Evolutionary conservation across 2,113 vertebrate species (phyloP), one percentile per base, ranked within the genome.

Genomic region (Sander lucioperca): DNA sequence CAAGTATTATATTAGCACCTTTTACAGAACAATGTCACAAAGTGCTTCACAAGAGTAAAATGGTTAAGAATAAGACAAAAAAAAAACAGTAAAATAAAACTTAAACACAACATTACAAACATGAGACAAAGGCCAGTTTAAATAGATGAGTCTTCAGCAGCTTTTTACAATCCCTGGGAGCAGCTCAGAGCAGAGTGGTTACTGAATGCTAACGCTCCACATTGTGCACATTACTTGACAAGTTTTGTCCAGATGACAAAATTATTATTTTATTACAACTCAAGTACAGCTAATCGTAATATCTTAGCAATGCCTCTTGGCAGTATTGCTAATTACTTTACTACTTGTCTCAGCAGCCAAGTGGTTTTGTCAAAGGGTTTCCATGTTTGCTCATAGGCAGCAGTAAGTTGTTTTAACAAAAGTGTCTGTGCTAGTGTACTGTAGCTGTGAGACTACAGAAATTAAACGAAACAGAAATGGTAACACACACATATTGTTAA

Each of bases 201-300:
- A 70, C 59, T 74, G 68, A 74, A 80, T 57, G 51, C 77, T 74
- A 63, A 79, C 67, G 47, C 71, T 56, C 27, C 27, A 27, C 27
- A 27, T 27, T 27, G 68, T 54, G 62, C 57, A 69, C 45, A 77
- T 62, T 67, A 80, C 53, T 54, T 56, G 65, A 68, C 74, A 75
- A 71, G 6, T 75, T 76, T 72, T 78, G 78, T 79, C 59, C 43
- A n/a, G 59, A 79, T 69, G 58, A 79, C 74, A 65, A 81, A 83
- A 76, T 77, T 51, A 68, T 79, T n/a, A 68, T 82, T 72, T 79
- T 79, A 57, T 83, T 64, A 78, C 15, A 77, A 56, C 47, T 80
- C 77, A 79, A 79, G 65, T 64, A 58, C 51, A 82, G 58, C 74
- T 76, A 72, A 79, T 90, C 27, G 61, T 25, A 79, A 77, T 74